These are phyloP conservation scores for Macroteleia sp. DNA, from an alignment of 2,888 invertebrate genomes.

Conservation along the genomic window DNA sequence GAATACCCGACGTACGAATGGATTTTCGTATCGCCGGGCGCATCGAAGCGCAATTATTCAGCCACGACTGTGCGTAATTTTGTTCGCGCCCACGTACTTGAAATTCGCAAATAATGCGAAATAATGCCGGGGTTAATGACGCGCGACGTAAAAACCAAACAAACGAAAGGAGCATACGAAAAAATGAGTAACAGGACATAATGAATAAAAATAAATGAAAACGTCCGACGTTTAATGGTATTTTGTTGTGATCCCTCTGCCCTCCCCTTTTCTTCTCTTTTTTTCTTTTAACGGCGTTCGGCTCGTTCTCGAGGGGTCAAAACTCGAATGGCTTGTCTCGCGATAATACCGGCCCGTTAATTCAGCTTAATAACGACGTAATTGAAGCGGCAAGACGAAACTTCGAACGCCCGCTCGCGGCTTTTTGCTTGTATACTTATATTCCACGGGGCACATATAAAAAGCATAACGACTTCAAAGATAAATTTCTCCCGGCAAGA, in stretches of 20 bases:
- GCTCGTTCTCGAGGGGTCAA: slow-evolving; percentile 55
- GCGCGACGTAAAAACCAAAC: slow-evolving; percentile 9
- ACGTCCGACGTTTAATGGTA: slow-evolving; percentile 22
- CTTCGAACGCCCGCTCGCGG: slow-evolving; percentile 20
- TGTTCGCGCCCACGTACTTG: slow-evolving; percentile 1
- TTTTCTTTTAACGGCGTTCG: slow-evolving; percentile 28
- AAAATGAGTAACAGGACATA: slow-evolving; percentile 1
- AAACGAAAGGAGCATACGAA: neutral
- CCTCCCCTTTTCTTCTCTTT: neutral
- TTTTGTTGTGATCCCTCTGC: slow-evolving; percentile 35
- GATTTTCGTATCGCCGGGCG: slow-evolving; percentile 27
- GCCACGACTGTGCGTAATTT: slow-evolving; percentile 23
- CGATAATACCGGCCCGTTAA: slow-evolving; percentile 64
- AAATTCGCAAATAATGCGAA: slow-evolving; percentile 11
- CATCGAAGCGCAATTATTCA: slow-evolving; percentile 47
- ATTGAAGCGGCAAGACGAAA: slow-evolving; percentile 63
- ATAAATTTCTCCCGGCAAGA: slow-evolving; percentile 74
- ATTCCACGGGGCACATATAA: slow-evolving; percentile 73
- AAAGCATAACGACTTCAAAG: slow-evolving; percentile 78
- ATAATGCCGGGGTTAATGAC: slow-evolving; percentile 26
- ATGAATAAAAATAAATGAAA: slow-evolving; percentile 32
- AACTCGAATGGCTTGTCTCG: slow-evolving; percentile 61
- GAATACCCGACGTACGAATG: slow-evolving; percentile 47
- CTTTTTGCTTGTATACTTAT: slow-evolving; percentile 51
- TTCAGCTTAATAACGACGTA: slow-evolving; percentile 65